Evolutionary conservation across 2,113 vertebrate genomes (phyloP).

Genomic region (Melanerpes formicivorus): DNA sequence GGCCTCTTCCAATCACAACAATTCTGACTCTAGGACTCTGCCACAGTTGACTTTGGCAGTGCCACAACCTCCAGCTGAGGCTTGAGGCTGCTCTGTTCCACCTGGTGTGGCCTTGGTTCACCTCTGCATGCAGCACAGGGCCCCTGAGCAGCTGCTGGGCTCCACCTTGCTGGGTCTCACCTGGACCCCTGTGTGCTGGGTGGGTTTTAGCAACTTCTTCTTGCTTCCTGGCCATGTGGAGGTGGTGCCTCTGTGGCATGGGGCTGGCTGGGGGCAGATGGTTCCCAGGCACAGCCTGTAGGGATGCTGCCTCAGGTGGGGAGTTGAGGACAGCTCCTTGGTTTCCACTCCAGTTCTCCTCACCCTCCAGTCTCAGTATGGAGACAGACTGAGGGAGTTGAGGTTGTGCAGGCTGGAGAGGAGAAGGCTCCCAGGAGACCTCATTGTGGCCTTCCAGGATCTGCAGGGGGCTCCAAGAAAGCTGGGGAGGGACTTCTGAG

Average conservation of each 20-base stretch:
- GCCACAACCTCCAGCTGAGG: not conserved
- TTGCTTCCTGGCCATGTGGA: not conserved
- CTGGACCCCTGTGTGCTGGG: not conserved
- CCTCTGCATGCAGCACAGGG: not conserved
- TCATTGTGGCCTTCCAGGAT: too few relatives aligned
- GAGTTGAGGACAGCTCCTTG: not conserved
- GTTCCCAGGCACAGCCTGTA: not conserved
- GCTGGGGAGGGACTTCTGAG: too few relatives aligned
- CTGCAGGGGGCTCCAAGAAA: too few relatives aligned
- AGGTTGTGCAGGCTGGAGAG: too few relatives aligned
- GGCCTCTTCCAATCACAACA: too few relatives aligned
- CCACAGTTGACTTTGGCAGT: not conserved
- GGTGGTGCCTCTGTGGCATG: not conserved
- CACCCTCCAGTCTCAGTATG: not conserved
- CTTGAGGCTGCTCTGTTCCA: accelerated
- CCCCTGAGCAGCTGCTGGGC: not conserved
- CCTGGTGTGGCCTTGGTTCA: accelerated
- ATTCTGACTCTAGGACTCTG: too few relatives aligned
- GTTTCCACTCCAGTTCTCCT: not conserved
- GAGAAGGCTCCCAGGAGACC: too few relatives aligned
- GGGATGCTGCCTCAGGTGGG: not conserved
- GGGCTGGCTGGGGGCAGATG: not conserved
- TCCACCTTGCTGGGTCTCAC: not conserved
- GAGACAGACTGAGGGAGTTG: too few relatives aligned
- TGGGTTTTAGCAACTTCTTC: accelerated